These are phyloP conservation scores for Neodon shergylaensis DNA, from an alignment of 2,113 vertebrate genomes.

Conservation along the genomic window DNA sequence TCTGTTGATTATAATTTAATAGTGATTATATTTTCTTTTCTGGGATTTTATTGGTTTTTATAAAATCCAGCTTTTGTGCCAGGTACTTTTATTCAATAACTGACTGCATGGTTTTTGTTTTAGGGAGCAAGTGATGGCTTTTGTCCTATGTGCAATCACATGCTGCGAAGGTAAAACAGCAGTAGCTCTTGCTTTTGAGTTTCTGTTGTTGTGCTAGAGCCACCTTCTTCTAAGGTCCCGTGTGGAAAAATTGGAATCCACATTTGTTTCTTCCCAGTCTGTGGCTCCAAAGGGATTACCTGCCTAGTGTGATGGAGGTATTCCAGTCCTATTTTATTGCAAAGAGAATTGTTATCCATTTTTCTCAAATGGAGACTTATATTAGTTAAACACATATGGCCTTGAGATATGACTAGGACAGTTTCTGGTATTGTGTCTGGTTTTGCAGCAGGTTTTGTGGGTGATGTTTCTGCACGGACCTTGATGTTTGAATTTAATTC, in stretches of 20 bases:
- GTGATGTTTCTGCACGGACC: constrained; percentile 16
- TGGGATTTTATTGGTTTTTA: neutral
- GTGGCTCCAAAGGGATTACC: constrained; percentile 50
- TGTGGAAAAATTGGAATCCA: neutral
- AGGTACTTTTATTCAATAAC: neutral
- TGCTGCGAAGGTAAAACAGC: neutral
- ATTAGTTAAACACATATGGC: constrained; percentile 50
- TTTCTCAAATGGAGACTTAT: constrained; percentile 58
- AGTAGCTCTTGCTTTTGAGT: neutral
- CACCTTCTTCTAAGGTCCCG: neutral
- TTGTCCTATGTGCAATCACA: neutral
- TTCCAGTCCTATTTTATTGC: constrained; percentile 70
- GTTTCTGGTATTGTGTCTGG: constrained; percentile 34
- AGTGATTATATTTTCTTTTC: constrained; percentile 55
- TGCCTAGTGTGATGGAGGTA: constrained; percentile 52
- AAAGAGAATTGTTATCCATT: constrained; percentile 65
- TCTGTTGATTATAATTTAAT: constrained; percentile 66
- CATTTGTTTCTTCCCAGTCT: constrained; percentile 43
- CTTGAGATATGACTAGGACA: neutral
- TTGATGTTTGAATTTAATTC: constrained; percentile 36
- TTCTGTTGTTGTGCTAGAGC: neutral
- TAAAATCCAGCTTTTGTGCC: neutral
- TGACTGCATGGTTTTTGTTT: constrained; percentile 1
- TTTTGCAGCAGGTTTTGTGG: constrained; percentile 55
- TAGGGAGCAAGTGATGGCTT: constrained; percentile 13